Base-by-base conservation (phyloP, 2,888 invertebrate genomes). In the Iselma pallidipennis region DNA sequence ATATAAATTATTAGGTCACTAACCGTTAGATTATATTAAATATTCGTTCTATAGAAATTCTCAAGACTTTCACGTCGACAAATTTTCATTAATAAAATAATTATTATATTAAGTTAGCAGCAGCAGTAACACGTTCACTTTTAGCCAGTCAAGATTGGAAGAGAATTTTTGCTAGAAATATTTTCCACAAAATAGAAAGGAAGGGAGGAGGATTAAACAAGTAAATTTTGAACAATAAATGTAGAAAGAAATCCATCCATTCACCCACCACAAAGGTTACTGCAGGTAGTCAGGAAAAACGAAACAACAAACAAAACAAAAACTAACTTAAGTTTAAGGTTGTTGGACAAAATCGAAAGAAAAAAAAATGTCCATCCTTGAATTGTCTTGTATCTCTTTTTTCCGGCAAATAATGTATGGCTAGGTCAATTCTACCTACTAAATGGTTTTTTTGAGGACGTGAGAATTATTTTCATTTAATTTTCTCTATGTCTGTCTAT, bases 11-110 rank as follows among this genome's bases (percentile, higher is more conserved):
- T 33, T 33, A 14, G 45, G 45, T 45, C 21, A 45, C 45, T 45
- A 45, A 45, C 45, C 45, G 45, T 45, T 45, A 45, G 45, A 37
- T n/a, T n/a, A n/a, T n/a, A n/a, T n/a, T 33, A 33, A 25, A 25
- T 25, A 25, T 25, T 25, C n/a, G 14, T 37, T 2, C 9, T 37
- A 37, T 6, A 12, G 29, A 33, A 33, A 37, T 37, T 37, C 45
- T 45, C 1, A 4, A 21, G 19, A 45, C 45, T 45, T 45, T 45
- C 45, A 45, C 19, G 21, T 21, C 2, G 12, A 45, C 9, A 45
- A 21, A 45, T 21, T 21, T 6, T 6, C 9, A 7, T 21, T 10
- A 21, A 45, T 21, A 21, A 45, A 7, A 45, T 21, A 21, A 10
- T 45, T 45, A 16, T 37, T 14, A 16, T 37, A 9, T 2, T 16